These are phyloP conservation scores for Sepiola atlantica DNA, from an alignment of 2,888 invertebrate species.

Conservation along the genomic window DNA sequence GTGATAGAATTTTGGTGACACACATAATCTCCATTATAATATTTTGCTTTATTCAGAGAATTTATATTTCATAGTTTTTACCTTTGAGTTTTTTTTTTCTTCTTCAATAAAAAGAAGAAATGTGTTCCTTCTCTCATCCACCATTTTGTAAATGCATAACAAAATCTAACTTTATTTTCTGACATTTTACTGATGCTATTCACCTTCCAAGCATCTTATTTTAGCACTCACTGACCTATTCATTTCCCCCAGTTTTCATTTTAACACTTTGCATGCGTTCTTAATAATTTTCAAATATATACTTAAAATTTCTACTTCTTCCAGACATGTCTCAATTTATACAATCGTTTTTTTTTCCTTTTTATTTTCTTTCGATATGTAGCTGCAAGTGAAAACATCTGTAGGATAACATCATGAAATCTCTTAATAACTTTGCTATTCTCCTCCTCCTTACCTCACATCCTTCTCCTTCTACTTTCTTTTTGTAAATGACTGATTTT, in stretches of 20 bases:
- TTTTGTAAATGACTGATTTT: not conserved
- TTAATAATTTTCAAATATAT: not conserved
- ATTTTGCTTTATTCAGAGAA: not conserved
- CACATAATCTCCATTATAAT: no score
- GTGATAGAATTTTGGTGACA: no score
- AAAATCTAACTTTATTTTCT: not conserved
- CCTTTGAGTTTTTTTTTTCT: not conserved
- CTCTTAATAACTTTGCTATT: not conserved
- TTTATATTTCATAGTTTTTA: constrained; percentile 7
- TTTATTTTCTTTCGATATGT: not conserved
- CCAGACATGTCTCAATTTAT: not conserved
- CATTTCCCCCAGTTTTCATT: not conserved
- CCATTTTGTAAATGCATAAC: not conserved
- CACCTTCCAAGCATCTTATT: not conserved
- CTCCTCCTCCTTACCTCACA: not conserved
- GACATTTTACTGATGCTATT: not conserved
- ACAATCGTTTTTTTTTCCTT: not conserved
- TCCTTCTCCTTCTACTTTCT: not conserved
- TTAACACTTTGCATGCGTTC: not conserved
- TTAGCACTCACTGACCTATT: not conserved
- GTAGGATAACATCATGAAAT: not conserved
- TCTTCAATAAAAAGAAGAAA: not conserved
- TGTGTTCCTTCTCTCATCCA: not conserved
- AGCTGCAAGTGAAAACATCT: not conserved
- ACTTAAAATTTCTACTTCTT: not conserved